Conservation (phyloP, 2,113 vertebrate genomes). For the Perca flavescens region DNA sequence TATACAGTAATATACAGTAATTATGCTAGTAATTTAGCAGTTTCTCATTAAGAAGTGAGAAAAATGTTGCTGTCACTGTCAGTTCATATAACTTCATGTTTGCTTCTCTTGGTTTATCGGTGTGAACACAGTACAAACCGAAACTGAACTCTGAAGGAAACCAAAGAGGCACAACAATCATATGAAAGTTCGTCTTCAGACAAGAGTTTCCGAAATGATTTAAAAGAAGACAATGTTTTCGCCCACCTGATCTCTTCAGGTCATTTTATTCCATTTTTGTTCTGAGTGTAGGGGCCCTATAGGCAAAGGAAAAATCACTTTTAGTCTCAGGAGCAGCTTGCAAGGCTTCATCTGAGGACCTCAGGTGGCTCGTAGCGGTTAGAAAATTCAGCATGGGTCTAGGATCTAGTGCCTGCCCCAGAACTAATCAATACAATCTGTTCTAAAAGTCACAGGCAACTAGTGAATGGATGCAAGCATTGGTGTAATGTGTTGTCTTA, state of each 20-base stretch:
- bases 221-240: neutral
- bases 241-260: neutral
- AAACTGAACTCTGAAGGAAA: too few relatives aligned
- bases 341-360: neutral
- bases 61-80: neutral
- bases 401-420: neutral
- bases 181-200: too few relatives aligned
- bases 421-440: neutral
- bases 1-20: too few relatives aligned
- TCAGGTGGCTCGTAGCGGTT: neutral
- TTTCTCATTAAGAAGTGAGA: neutral
- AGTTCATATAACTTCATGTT: neutral
- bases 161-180: too few relatives aligned
- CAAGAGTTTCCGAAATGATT: neutral
- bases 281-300: too few relatives aligned
- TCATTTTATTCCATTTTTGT: too few relatives aligned
- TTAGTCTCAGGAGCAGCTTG: neutral
- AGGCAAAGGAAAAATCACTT: too few relatives aligned
- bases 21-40: neutral
- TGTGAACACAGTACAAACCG: neutral
- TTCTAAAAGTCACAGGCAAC: neutral
- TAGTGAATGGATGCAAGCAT: neutral
- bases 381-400: neutral
- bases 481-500: too few relatives aligned
- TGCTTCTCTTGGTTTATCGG: neutral